Evolutionary conservation across 2,797 vertebrate species (phyloP), one percentile per base, ranked within the genome.

Genomic region (Chelmon rostratus): DNA sequence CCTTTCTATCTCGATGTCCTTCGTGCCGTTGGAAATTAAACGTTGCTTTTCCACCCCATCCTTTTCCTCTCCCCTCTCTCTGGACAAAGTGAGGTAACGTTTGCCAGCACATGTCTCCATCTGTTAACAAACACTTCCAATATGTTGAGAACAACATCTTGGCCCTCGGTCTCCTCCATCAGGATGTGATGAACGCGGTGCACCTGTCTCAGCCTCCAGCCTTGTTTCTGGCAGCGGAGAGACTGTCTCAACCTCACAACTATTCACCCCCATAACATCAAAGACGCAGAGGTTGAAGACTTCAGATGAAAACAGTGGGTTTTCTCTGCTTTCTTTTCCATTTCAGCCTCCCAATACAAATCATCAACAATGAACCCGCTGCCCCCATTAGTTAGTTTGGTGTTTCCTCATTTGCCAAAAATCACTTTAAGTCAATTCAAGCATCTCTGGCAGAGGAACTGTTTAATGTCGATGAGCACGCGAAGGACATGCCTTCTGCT

Each of bases 101-200:
- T 90, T 84, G 91, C 92, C 93, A 92, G 88, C 85, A 82, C 79
- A 66, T 86, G 87, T 91, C 89, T 92, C 86, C 91, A 93, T 95
- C 94, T 95, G 94, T 91, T 92, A 91, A 89, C 88, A 91, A 92
- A 91, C 83, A 89, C 82, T 89, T 92, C 91, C 91, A 93, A 89
- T 83, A 89, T 90, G 93, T 82, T 88, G 80, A 91, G 88, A 93
- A 92, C 89, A 93, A 93, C 92, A 89, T 94, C 84, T 94, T 94
- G 92, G 91, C 89, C 84, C 83, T 83, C 63, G 3, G 70, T 78
- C 81, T 86, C 76, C 82, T 91, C 85, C 89, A 85, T 93, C 89
- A 89, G 87, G 87, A 90, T 91, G 90, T 90, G 92, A 93, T 94
- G 92, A 94, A 90, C 84, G 82, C 82, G 0, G 76, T 92, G 89